Evolutionary conservation across 2,888 invertebrate species (phyloP).

Genomic region (Rhamnusium bicolor): DNA sequence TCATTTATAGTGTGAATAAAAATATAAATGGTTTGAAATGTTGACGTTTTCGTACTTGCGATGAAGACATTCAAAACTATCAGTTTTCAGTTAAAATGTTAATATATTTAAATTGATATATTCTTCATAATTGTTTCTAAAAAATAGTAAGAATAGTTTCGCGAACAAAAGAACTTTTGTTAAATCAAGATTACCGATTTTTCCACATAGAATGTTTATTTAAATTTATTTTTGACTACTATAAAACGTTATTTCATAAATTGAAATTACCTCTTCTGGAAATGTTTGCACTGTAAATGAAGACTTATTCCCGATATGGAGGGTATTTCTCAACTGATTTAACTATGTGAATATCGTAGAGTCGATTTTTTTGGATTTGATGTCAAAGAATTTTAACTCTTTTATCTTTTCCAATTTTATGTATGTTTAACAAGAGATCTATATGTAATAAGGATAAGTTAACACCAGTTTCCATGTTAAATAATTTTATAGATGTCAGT

Average conservation of each 20-base stretch:
- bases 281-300: not conserved
- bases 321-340: not conserved
- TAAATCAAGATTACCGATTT: too few relatives aligned
- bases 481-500: not conserved
- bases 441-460: not conserved
- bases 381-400: not conserved
- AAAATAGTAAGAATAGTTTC: too few relatives aligned
- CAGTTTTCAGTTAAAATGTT: too few relatives aligned
- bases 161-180: too few relatives aligned
- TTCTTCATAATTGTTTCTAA: too few relatives aligned
- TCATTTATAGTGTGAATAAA: not conserved
- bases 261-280: not conserved
- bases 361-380: not conserved
- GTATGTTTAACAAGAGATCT: slow-evolving; percentile 9
- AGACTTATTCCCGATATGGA: not conserved
- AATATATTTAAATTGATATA: too few relatives aligned
- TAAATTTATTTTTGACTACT: too few relatives aligned
- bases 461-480: slow-evolving; percentile 1
- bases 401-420: slow-evolving; percentile 2
- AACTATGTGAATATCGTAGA: not conserved
- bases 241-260: not conserved
- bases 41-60: too few relatives aligned
- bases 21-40: not conserved
- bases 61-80: too few relatives aligned
- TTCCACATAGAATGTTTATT: too few relatives aligned